Percentiles rank a stretch among this genome's conserved stretches.
Conservation (phyloP, 2,797 vertebrate genomes). For the Triplophysa yarkandensis region DNA sequence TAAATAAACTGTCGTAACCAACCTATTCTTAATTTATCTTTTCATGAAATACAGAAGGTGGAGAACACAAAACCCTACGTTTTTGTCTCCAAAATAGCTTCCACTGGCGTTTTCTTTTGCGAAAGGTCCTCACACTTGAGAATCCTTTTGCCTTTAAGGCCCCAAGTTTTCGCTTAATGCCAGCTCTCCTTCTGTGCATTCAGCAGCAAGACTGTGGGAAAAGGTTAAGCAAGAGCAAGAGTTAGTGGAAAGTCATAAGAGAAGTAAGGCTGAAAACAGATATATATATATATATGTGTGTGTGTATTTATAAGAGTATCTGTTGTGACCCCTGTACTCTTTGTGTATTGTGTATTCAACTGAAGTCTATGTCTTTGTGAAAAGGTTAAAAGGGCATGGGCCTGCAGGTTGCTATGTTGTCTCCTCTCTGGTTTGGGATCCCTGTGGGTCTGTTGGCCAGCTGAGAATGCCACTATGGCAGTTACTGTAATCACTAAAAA, state of each 20-base stretch:
- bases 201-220: conserved; percentile 72
- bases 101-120: conserved; percentile 64
- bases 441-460: conserved; percentile 58
- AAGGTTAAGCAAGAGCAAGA: conserved; percentile 74
- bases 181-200: conserved; percentile 77
- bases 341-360: conserved; percentile 78
- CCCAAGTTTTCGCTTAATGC: conserved; percentile 76
- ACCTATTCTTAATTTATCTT: background rate
- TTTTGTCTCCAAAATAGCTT: conserved; percentile 58
- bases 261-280: background rate
- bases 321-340: conserved; percentile 44
- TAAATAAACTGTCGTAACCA: conserved; percentile 16
- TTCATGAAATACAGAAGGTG: conserved; percentile 35
- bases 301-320: conserved; percentile 23
- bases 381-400: conserved; percentile 78
- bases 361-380: conserved; percentile 68
- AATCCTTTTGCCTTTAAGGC: conserved; percentile 56
- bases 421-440: conserved; percentile 53
- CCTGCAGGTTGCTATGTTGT: conserved; percentile 61
- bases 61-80: conserved; percentile 48
- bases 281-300: background rate
- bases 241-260: background rate
- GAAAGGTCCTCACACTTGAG: conserved; percentile 71
- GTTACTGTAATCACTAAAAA: conserved; percentile 75
- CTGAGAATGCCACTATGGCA: conserved; percentile 70